phyloP scores from a whole-genome alignment of 2,113 vertebrate genomes.

The Anser brachyrhynchus region DNA sequence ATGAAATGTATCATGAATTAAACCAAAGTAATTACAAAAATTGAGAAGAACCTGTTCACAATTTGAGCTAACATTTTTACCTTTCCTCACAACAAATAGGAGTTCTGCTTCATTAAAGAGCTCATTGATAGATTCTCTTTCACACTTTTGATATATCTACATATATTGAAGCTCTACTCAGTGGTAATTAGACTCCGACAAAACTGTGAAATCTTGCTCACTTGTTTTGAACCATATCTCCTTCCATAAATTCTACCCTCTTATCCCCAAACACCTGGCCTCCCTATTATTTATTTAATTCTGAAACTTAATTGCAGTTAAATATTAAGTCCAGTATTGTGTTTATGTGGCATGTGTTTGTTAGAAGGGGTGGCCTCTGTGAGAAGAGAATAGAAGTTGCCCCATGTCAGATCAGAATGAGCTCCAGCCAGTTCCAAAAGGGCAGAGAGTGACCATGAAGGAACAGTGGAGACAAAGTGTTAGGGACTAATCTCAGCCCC shows the following conservation, averaged over 20 bases:
- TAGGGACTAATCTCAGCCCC: too few relatives aligned
- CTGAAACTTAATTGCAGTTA: background rate
- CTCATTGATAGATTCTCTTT: background rate
- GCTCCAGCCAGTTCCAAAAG: too few relatives aligned
- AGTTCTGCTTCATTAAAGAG: background rate
- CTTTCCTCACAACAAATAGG: background rate
- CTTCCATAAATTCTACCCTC: background rate
- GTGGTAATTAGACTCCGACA: background rate
- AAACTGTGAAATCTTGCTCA: background rate
- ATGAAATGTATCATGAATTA: background rate
- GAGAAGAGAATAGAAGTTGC: too few relatives aligned
- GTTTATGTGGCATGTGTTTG: too few relatives aligned
- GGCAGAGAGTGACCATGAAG: too few relatives aligned
- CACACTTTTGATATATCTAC: background rate
- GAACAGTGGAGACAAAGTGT: too few relatives aligned
- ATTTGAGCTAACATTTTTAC: background rate
- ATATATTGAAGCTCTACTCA: background rate
- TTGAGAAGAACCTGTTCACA: fast-evolving
- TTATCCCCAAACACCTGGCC: background rate
- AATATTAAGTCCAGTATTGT: background rate
- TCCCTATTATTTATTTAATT: background rate
- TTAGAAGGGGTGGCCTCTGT: too few relatives aligned
- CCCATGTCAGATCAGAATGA: too few relatives aligned
- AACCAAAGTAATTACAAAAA: background rate
- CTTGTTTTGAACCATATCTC: background rate